Conservation (phyloP, 2,797 vertebrate species). For the Chaunax sp. region DNA sequence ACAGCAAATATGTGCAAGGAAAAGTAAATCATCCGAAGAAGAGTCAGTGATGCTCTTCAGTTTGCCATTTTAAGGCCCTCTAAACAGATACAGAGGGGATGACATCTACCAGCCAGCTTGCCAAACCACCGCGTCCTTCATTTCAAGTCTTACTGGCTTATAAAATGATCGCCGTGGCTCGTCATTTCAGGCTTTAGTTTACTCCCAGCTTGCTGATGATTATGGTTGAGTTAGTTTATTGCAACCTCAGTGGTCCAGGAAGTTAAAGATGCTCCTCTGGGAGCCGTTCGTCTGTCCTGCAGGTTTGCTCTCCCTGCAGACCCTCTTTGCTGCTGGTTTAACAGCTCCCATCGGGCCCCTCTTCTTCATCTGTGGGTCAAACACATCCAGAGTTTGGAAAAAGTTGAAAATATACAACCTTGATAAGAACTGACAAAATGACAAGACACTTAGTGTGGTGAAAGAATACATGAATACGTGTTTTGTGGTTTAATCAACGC, state of each 20-base stretch:
- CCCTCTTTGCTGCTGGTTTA: conserved; percentile 77
- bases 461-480: background rate
- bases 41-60: conserved; percentile 15
- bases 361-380: conserved; percentile 77
- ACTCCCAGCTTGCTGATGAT: background rate
- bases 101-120: background rate
- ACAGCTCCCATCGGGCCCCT: conserved; percentile 43
- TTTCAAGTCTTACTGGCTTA: background rate
- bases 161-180: background rate
- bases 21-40: conserved; percentile 3
- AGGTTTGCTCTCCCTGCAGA: conserved; percentile 65
- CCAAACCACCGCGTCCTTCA: background rate
- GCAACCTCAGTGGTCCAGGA: conserved; percentile 77
- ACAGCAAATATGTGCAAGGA: background rate
- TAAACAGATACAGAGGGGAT: conserved; percentile 13
- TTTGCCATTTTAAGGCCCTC: background rate
- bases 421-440: background rate
- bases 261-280: conserved; percentile 84
- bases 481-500: background rate
- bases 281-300: conserved; percentile 35
- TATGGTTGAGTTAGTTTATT: background rate
- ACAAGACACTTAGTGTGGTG: too few species aligned
- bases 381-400: background rate
- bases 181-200: background rate
- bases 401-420: too few species aligned